Conservation (phyloP, 2,113 vertebrate species). For the Megalops atlanticus region DNA sequence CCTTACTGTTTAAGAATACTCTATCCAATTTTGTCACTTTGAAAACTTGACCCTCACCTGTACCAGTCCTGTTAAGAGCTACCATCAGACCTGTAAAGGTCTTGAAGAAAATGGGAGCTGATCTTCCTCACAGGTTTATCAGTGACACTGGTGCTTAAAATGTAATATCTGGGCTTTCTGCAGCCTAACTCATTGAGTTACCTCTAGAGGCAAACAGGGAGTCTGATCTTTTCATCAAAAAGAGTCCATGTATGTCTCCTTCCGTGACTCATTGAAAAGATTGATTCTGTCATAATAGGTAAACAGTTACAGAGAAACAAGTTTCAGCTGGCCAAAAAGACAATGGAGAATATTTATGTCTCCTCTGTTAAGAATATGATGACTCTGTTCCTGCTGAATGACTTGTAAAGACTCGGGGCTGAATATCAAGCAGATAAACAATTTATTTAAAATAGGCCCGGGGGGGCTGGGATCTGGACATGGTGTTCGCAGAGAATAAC, state of each 20-base stretch:
- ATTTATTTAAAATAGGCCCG: not conserved
- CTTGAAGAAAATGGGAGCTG: not conserved
- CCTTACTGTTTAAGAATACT: not conserved
- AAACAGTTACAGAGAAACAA: not conserved
- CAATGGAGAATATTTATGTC: not conserved
- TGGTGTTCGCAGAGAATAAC: not conserved
- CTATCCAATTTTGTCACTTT: not conserved
- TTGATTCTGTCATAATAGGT: not conserved
- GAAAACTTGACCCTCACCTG: too few species aligned
- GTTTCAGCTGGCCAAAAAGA: not conserved
- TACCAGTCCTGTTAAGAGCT: not conserved
- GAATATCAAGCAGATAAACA: not conserved
- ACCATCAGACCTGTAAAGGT: not conserved
- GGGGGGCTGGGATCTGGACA: not conserved
- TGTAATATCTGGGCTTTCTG: too few species aligned
- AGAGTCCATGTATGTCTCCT: not conserved
- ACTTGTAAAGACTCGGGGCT: not conserved
- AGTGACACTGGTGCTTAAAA: not conserved
- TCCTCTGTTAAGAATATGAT: not conserved
- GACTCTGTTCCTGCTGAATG: not conserved
- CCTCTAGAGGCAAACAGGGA: not conserved
- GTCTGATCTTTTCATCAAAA: not conserved
- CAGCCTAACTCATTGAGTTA: not conserved
- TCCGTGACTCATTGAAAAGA: not conserved
- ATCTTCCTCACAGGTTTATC: not conserved